Evolutionary conservation across 2,797 vertebrate genomes (phyloP).

Genomic region (Rhincodon typus): DNA sequence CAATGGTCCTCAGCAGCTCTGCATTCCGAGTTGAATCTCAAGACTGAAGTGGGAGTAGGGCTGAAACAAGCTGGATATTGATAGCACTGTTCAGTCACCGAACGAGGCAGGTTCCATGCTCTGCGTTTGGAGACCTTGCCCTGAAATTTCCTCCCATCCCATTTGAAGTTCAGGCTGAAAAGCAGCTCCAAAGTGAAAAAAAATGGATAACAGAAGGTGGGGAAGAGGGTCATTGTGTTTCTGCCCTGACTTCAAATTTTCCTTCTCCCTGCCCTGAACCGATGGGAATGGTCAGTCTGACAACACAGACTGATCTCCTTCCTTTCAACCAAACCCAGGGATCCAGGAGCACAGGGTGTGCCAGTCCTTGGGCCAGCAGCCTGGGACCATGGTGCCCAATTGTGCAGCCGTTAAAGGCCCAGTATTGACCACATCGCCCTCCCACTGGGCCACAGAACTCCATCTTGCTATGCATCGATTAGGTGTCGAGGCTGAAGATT

Average conservation of each 20-base stretch:
- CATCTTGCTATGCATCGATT: no score
- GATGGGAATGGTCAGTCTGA: background rate
- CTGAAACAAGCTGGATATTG: background rate
- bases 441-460: background rate
- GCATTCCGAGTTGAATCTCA: background rate
- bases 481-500: background rate
- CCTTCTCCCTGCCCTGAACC: background rate
- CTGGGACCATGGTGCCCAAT: background rate
- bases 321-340: background rate
- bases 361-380: background rate
- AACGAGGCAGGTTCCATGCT: background rate
- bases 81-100: background rate
- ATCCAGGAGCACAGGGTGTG: background rate
- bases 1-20: background rate
- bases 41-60: background rate
- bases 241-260: background rate
- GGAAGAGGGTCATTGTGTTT: background rate
- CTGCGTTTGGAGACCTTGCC: background rate
- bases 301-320: background rate
- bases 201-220: background rate
- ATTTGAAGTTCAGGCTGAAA: background rate
- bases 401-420: background rate
- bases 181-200: background rate
- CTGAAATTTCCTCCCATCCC: background rate
- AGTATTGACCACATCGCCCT: background rate